These are phyloP conservation scores for Aplocera efformata DNA, from an alignment of 2,888 invertebrate species.

Conservation along the genomic window DNA sequence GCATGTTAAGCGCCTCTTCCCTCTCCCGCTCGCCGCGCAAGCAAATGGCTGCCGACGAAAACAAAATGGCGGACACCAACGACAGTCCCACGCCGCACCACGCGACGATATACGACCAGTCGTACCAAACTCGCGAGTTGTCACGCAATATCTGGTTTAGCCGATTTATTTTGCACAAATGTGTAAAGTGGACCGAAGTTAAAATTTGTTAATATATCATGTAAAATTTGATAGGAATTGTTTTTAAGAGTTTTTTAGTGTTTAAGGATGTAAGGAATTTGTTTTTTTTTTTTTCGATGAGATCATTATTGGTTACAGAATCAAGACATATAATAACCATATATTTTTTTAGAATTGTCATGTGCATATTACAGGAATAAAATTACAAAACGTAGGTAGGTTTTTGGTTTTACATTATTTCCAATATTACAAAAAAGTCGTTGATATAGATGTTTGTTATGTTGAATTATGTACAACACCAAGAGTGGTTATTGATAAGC, in stretches of 20 bases:
- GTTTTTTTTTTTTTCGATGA: too few relatives aligned
- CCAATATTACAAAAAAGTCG: conserved; percentile 19
- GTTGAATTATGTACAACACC: conserved; percentile 50
- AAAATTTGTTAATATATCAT: conserved; percentile 3
- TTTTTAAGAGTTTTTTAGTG: too few relatives aligned
- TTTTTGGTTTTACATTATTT: too few relatives aligned
- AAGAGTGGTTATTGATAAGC: conserved; percentile 57
- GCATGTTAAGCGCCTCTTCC: conserved; percentile 98
- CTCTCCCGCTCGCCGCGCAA: conserved; percentile 95
- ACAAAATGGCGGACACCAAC: conserved; percentile 93
- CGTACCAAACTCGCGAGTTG: conserved; percentile 92
- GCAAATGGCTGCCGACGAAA: conserved; percentile 96
- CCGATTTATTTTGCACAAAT: conserved; percentile 28
- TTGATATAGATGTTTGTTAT: conserved; percentile 4
- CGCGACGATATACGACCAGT: conserved; percentile 98
- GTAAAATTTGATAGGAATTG: neutral
- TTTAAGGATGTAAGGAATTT: too few relatives aligned
- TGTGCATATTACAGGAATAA: too few relatives aligned
- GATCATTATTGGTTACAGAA: too few relatives aligned
- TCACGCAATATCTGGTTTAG: conserved; percentile 90
- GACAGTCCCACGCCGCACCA: conserved; percentile 98
- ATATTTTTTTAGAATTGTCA: too few relatives aligned
- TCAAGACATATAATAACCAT: too few relatives aligned
- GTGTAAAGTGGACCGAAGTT: conserved; percentile 5
- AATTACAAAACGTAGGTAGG: too few relatives aligned